Conservation (phyloP, 2,113 vertebrate species). For the Ptyas mucosa region DNA sequence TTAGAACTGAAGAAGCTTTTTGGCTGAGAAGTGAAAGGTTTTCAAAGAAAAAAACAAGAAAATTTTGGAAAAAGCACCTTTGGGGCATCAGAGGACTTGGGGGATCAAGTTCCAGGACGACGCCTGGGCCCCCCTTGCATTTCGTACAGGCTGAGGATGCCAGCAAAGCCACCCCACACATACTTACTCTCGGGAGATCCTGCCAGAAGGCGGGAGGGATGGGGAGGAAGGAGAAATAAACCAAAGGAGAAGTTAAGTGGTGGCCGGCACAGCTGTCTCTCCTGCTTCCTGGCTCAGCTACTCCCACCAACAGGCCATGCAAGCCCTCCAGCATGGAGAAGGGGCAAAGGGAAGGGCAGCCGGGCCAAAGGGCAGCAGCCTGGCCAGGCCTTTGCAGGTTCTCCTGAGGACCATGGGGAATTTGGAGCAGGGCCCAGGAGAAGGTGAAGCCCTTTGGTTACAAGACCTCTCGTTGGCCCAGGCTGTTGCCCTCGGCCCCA, state of each 20-base stretch:
- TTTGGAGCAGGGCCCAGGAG: neutral
- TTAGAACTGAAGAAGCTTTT: neutral
- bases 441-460: neutral
- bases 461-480: neutral
- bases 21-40: neutral
- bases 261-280: neutral
- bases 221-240: conserved; percentile 55
- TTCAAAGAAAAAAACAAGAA: neutral
- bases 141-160: conserved; percentile 48
- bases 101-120: conserved; percentile 41
- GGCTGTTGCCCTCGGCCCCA: neutral
- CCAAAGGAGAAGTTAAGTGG: conserved; percentile 45
- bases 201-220: conserved; percentile 54
- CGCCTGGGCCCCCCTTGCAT: conserved; percentile 40
- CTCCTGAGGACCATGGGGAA: neutral
- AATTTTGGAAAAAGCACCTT: no score
- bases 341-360: no score
- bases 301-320: neutral
- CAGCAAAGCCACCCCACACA: conserved; percentile 48
- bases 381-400: neutral
- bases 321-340: neutral
- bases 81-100: neutral
- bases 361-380: neutral
- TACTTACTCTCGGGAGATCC: conserved; percentile 74
- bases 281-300: neutral